Conservation (phyloP, 2,113 vertebrate genomes). For the Poeciliopsis turrubarensis region DNA sequence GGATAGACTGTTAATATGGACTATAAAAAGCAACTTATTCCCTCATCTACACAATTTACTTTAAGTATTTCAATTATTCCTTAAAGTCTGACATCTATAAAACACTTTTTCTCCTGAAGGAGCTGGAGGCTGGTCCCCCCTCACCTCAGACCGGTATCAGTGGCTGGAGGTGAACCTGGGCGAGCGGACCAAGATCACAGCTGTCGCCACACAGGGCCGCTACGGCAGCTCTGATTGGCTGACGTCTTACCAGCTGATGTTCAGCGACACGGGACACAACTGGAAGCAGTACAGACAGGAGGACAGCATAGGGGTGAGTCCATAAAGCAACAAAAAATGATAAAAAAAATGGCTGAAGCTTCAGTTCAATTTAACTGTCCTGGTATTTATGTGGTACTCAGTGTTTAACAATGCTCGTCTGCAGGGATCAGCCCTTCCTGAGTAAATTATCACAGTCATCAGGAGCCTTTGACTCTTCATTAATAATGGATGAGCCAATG, state of each 20-base stretch:
- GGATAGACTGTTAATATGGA: neutral
- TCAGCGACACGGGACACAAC: constrained; percentile 90
- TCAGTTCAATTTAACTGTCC: neutral
- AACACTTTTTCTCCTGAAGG: constrained; percentile 73
- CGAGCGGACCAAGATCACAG: constrained; percentile 85
- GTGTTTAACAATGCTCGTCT: constrained; percentile 14
- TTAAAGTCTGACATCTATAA: neutral
- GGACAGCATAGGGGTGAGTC: constrained; percentile 90
- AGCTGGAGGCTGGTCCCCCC: constrained; percentile 93
- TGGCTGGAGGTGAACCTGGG: constrained; percentile 91
- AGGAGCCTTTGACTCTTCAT: constrained; percentile 59
- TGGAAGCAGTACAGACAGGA: constrained; percentile 91
- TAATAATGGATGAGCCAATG: constrained; percentile 60
- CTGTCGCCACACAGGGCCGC: constrained; percentile 79
- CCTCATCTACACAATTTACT: neutral
- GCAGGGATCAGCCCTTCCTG: constrained; percentile 40
- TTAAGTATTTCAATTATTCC: neutral
- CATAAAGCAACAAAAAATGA: neutral
- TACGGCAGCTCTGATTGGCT: constrained; percentile 89
- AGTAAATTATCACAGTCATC: constrained; percentile 63
- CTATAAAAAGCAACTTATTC: neutral
- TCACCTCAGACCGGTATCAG: constrained; percentile 87
- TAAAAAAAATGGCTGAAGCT: too few species aligned
- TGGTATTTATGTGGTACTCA: constrained; percentile 1
- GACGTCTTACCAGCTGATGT: constrained; percentile 89